Evolutionary conservation across 2,797 vertebrate genomes (phyloP).

Genomic region (Arvicola amphibius): DNA sequence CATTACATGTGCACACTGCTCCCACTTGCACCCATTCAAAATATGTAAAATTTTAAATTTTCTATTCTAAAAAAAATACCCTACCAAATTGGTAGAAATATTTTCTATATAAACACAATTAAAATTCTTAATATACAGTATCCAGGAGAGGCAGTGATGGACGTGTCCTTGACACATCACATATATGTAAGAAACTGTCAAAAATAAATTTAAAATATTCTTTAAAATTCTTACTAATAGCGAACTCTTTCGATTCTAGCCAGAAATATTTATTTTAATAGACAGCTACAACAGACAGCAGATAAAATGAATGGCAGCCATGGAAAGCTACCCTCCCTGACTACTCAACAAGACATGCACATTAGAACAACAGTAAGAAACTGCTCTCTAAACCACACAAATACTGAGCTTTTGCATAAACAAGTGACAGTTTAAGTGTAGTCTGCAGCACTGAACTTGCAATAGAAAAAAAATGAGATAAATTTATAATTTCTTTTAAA

Average conservation of each 20-base stretch:
- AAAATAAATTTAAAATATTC: background rate
- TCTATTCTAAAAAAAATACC: background rate
- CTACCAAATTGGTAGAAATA: slow-evolving; percentile 1
- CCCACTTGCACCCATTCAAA: background rate
- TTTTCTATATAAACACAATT: background rate
- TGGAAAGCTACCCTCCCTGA: background rate
- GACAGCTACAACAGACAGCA: background rate
- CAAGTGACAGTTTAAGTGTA: background rate
- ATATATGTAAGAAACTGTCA: background rate
- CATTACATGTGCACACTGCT: background rate
- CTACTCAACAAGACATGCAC: slow-evolving; percentile 15
- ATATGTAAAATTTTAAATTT: background rate
- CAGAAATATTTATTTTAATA: slow-evolving; percentile 47
- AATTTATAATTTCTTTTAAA: background rate
- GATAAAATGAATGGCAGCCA: background rate
- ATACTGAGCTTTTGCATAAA: background rate
- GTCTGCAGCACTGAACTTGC: background rate
- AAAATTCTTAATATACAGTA: background rate
- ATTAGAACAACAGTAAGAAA: slow-evolving; percentile 29
- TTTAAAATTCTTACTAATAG: background rate
- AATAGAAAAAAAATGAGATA: slow-evolving; percentile 25
- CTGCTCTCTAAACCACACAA: background rate
- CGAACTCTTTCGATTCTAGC: slow-evolving; percentile 29
- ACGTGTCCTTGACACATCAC: background rate
- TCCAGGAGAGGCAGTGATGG: background rate